Base-by-base conservation (phyloP, 2,888 invertebrate species). In the Melangyna quadrimaculata region DNA sequence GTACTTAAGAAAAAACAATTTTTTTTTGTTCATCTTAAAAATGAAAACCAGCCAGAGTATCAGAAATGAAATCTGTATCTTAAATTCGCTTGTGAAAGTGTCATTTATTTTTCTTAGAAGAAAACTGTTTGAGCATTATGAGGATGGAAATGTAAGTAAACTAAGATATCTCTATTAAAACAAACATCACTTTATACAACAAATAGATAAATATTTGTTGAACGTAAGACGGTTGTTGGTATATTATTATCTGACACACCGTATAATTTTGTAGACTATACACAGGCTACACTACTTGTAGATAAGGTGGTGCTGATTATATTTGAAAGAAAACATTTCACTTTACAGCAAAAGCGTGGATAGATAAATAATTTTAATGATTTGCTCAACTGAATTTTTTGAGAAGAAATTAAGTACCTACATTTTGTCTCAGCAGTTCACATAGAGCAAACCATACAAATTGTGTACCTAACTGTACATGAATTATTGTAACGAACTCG, bases 161-260 rank as follows among this genome's bases (percentile, higher is more conserved):
- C 72, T 81, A n/a, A n/a, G n/a, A n/a, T 86, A 86, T 86, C 86
- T 81, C 4, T 57, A 59, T 29, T 51, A 67, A 77, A 45, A 48
- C 29, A 81, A 86, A 86, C 70, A 86, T 65, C 77, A 86, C 81
- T 86, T 86, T 73, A 78, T 51, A 73, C 22, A 48, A 55, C 70
- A 86, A 86, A 86, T 70, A 86, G 86, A 86, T 78, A 86, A 86
- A 86, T 86, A 81, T 81, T 86, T 86, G 77, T 78, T 9, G 72
- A 78, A 45, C 77, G 79, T 80, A 71, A 75, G 72, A 72, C 79
- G 77, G 77, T 69, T 73, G 73, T 61, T 48, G 61, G 35, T 19
- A 32, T 55, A 29, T 59, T 55, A 29, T 59, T 35, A 78, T 73
- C 72, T 73, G 65, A 37, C 51, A 57, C 57, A 65, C 14, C 22